Base-by-base conservation (phyloP, 1,140 invertebrate species). In the Phymastichus coffea region DNA sequence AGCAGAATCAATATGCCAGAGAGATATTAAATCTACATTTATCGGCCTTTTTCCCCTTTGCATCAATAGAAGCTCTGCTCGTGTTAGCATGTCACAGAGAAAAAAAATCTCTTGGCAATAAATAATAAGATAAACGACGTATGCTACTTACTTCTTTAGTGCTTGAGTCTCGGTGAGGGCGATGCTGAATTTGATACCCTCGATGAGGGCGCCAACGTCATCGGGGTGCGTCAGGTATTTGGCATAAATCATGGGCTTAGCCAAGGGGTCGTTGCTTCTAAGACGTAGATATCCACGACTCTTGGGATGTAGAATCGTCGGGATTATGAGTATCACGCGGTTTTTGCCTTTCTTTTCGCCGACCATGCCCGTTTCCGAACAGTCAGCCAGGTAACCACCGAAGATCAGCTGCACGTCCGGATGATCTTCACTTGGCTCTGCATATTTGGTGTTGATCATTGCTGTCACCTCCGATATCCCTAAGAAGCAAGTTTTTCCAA, bases 381-480 rank as follows among this genome's bases (percentile, higher is more conserved):
- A 93, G 67, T 91, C 88, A 0, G 90, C 91, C 38, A 92, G 75
- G 69, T 90, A 92, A 0, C 90, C 90, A 7, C 90, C 87, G 70
- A 94, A 94, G 78, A 93, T 94, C 30, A 90, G 82, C 70, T 95
- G 92, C 0, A 94, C 76, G 69, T 95, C 93, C 0, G 93, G 93
- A 69, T 88, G 84, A 70, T 94, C 90, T 1, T 87, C 85, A 0
- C 78, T 78, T 0, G 85, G 82, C 66, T 93, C 85, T 1, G 88
- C 85, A 71, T 88, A 93, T 70, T 89, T 91, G 0, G 91, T 88
- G 65, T 92, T 89, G 26, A 94, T 80, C 72, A 94, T 88, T 0
- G 85, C 92, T 0, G 90, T 93, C 6, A 91, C 88, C 77, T 92
- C 90, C 0, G 89, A 92, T 61, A 93, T 86, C 41, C 89, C 84